Percentiles rank a stretch among this genome's conserved stretches.
These are phyloP conservation scores for Vanacampus margaritifer DNA, from an alignment of 2,113 vertebrate species.

Conservation along the genomic window DNA sequence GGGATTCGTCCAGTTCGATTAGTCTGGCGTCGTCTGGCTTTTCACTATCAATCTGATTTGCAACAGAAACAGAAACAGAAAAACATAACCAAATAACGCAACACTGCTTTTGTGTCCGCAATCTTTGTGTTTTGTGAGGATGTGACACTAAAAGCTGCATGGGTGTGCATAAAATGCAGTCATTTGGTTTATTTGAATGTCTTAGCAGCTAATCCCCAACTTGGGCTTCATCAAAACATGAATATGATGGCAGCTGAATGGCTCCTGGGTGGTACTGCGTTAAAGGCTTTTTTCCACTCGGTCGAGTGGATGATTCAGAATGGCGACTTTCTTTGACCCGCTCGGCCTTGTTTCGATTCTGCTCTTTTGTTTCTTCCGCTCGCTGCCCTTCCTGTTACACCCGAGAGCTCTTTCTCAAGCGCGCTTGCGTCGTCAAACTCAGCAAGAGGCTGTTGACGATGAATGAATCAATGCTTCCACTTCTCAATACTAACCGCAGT, in stretches of 20 bases:
- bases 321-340: constrained; percentile 58
- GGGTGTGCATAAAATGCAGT: constrained; percentile 28
- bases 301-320: constrained; percentile 64
- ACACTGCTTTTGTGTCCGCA: not conserved
- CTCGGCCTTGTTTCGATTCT: constrained; percentile 29
- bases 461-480: constrained; percentile 61
- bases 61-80: constrained; percentile 35
- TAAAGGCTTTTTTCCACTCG: constrained; percentile 49
- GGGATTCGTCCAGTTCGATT: constrained; percentile 94
- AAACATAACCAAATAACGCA: constrained; percentile 4
- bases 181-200: constrained; percentile 30
- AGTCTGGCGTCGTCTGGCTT: constrained; percentile 84
- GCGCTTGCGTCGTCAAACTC: constrained; percentile 49
- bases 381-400: constrained; percentile 57
- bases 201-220: constrained; percentile 31
- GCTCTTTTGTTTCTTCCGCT: constrained; percentile 25
- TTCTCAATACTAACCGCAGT: constrained; percentile 57
- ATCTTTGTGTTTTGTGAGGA: not conserved
- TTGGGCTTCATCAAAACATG: constrained; percentile 26
- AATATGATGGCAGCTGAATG: constrained; percentile 39
- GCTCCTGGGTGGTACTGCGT: constrained; percentile 15
- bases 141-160: constrained; percentile 11
- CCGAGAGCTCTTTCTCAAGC: constrained; percentile 53
- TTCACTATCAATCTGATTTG: constrained; percentile 85
- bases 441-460: constrained; percentile 38